A percentile compares a stretch with the other conserved stretches of the same genome.
phyloP scores from a whole-genome alignment of 2,797 vertebrate species.

The Betta splendens region DNA sequence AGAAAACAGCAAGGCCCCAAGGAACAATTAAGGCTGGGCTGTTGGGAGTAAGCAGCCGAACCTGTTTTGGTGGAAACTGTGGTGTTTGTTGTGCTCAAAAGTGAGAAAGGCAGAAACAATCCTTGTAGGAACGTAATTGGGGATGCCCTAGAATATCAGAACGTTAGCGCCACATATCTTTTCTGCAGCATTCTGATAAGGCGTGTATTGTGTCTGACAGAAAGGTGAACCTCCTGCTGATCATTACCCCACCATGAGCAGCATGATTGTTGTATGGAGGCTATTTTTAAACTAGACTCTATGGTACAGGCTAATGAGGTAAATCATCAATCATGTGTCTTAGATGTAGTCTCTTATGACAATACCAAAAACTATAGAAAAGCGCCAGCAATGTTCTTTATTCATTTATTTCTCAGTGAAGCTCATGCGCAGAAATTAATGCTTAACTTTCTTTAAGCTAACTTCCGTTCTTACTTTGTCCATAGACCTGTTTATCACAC shows the following conservation, averaged over 20 bases:
- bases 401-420: not conserved
- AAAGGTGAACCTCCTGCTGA: too few species aligned
- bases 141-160: conserved; percentile 41
- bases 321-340: too few species aligned
- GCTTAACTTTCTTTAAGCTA: not conserved
- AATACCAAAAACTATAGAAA: too few species aligned
- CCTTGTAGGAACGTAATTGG: conserved; percentile 41
- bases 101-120: conserved; percentile 37
- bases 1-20: conserved; percentile 11
- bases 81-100: conserved; percentile 45
- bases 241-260: too few species aligned
- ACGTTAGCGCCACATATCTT: too few species aligned
- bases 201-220: too few species aligned
- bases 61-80: conserved; percentile 4
- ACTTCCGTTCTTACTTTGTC: too few species aligned
- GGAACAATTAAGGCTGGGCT: conserved; percentile 2
- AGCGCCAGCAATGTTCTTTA: not conserved
- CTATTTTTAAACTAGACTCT: too few species aligned
- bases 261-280: too few species aligned
- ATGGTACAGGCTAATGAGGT: too few species aligned
- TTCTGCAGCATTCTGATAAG: too few species aligned
- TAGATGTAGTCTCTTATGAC: too few species aligned
- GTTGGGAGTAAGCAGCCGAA: not conserved
- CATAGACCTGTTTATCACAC: not conserved
- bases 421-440: not conserved